A percentile compares a stretch with the other conserved stretches of the same genome.
Evolutionary conservation across 35 echinoderm and acorn worm genomes (phyloP).

Genomic region (Ophiothrix spiculata): DNA sequence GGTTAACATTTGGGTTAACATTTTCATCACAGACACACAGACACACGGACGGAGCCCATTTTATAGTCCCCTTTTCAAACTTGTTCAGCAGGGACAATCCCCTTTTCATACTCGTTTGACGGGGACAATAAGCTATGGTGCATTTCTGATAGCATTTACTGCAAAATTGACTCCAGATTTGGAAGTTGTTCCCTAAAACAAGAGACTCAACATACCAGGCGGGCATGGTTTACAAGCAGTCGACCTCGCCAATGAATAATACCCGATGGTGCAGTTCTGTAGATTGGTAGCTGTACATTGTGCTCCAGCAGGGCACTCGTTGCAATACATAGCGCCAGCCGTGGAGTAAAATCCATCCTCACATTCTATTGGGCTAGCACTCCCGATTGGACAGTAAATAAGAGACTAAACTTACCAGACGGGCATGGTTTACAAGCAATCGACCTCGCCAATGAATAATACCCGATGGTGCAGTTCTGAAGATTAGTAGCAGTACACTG

Average conservation of each 20-base stretch:
- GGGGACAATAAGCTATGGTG: too few species aligned
- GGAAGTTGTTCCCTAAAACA: too few species aligned
- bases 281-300: conserved; percentile 61
- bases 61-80: too few species aligned
- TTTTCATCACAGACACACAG: too few species aligned
- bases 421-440: conserved; percentile 73
- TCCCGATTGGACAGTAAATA: conserved; percentile 58
- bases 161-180: too few species aligned
- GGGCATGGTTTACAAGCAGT: conserved; percentile 73
- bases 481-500: conserved; percentile 61
- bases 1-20: too few species aligned
- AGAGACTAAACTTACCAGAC: conserved; percentile 76
- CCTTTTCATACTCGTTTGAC: too few species aligned
- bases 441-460: conserved; percentile 67
- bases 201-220: conserved; percentile 77
- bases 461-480: conserved; percentile 40
- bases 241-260: conserved; percentile 67
- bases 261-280: conserved; percentile 40
- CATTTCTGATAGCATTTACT: too few species aligned
- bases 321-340: conserved; percentile 41
- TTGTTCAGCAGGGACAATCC: too few species aligned
- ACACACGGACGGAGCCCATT: too few species aligned
- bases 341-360: conserved; percentile 65
- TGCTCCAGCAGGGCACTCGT: conserved; percentile 69
- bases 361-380: conserved; percentile 44